Base-by-base conservation (phyloP, 2,888 invertebrate species). In the Linhomoeus sp. region DNA sequence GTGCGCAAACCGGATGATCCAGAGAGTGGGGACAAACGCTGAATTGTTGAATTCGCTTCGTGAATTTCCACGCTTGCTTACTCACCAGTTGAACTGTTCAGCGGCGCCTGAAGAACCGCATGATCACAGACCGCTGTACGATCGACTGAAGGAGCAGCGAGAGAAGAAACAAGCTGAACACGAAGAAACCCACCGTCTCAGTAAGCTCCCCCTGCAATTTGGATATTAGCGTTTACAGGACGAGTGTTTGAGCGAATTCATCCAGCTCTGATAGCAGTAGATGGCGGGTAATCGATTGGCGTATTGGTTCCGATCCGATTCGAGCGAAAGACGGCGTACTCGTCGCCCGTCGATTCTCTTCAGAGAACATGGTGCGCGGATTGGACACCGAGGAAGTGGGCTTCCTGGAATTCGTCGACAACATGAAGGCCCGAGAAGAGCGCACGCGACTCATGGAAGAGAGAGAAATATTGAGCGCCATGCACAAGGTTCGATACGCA, bases 311-410 rank as follows among this genome's bases (percentile, higher is more conserved):
- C n/a, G n/a, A n/a, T n/a, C n/a, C n/a, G n/a, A n/a, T n/a, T n/a
- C n/a, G n/a, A n/a, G n/a, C n/a, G n/a, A n/a, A n/a, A n/a, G n/a
- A n/a, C n/a, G n/a, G n/a, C n/a, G n/a, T n/a, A n/a, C n/a, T n/a
- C n/a, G n/a, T n/a, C n/a, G n/a, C n/a, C n/a, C n/a, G n/a, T n/a
- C 20, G 19, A 3, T 38, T 46, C 25, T 47, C 55, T 62, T 23
- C 56, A 75, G 74, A 73, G 58, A 75, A 76, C 59, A 70, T 74
- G 64, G 72, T 76, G 2, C 70, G 86, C 64, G 88, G 88, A 1
- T 70, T 94, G 43, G 88, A 92, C 64, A 90, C 90, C 64, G 94
- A 92, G 65, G 94, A 94, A 70, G 81, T 86, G 0, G 81, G 86
- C 52, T 94, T 92, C 67, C 70, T 94, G 43, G 86, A 92, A 60